Evolutionary conservation across 2,888 invertebrate genomes (phyloP).

Genomic region (Aphodius granarius): DNA sequence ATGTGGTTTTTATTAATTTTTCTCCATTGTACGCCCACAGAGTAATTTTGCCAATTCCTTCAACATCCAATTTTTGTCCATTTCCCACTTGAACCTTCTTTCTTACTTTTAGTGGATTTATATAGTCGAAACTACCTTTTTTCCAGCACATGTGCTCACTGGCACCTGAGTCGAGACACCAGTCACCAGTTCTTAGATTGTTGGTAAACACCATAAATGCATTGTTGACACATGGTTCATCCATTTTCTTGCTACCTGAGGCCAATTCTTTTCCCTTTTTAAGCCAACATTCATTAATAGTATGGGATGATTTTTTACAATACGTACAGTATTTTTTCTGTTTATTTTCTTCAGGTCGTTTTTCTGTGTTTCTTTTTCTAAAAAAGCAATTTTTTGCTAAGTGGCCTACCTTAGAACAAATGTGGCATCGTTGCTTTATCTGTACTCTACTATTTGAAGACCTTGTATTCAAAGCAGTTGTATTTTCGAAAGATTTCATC

Average conservation of each 20-base stretch:
- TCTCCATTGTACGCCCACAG: conserved; percentile 24
- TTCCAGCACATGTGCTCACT: conserved; percentile 25
- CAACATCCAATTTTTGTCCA: conserved; percentile 24
- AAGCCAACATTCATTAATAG: conserved; percentile 23
- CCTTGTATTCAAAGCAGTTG: conserved; percentile 3
- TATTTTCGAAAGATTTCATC: conserved; percentile 13
- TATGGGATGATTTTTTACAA: conserved; percentile 29
- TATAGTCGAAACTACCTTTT: background rate
- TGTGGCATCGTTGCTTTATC: background rate
- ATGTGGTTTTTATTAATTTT: conserved; percentile 25
- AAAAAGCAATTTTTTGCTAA: conserved; percentile 14
- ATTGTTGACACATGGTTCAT: background rate
- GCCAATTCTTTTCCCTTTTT: conserved; percentile 16
- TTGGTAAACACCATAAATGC: background rate
- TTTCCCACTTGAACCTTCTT: conserved; percentile 26
- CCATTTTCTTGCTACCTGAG: background rate
- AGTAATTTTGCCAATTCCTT: conserved; percentile 23
- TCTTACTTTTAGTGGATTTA: background rate
- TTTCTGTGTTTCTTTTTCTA: background rate
- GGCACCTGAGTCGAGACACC: conserved; percentile 26
- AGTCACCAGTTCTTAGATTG: background rate
- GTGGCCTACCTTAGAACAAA: background rate
- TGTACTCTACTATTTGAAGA: background rate
- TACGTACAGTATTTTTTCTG: conserved; percentile 20
- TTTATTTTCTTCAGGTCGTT: background rate